Evolutionary conservation across 2,113 vertebrate genomes (phyloP), one percentile per base, ranked within the genome.

Genomic region (Genyomyrus donnyi): DNA sequence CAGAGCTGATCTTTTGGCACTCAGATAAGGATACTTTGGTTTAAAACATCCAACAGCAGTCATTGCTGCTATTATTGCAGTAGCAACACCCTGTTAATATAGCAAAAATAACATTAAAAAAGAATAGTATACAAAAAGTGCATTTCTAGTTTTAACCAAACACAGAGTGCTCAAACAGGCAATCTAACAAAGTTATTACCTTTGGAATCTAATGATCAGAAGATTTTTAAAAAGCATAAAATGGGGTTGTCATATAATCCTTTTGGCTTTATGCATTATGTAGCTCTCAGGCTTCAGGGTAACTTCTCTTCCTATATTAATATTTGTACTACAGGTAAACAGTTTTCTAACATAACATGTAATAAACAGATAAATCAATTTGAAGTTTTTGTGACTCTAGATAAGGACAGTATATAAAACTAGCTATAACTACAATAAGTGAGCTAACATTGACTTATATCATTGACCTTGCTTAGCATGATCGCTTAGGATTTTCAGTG

Each of bases 11-110:
- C 92, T 96, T 93, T 95, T 95, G 90, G 96, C 88, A 90, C 95
- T 98, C 74, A 98, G 91, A 93, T 97, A 99, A 45, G 98, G 98
- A 93, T 96, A 97, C 93, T 99, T 99, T 85, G 98, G 98, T 95
- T 97, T 99, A 80, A 98, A 93, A 92, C 96, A 96, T 35, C 98
- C 98, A 0, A 96, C 97, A 90, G 97, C 96, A 89, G 96, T 98
- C 96, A 99, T 94, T 91, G 98, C 98, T 94, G 98, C 98, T 93
- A 98, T 98, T 56, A 99, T 93, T 87, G 97, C 93, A 35, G 94
- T 95, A 89, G 98, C 96, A 11, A 95, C 94, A 85, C 97, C 97
- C 98, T 99, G 90, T 62, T 91, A 66, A 58, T 31, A 31, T 80
- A 91, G 2, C 85, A 17, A 35, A 56, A 31, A 35, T 19, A 31